phyloP scores from a whole-genome alignment of 2,113 vertebrate species.

The Meleagris gallopavo region DNA sequence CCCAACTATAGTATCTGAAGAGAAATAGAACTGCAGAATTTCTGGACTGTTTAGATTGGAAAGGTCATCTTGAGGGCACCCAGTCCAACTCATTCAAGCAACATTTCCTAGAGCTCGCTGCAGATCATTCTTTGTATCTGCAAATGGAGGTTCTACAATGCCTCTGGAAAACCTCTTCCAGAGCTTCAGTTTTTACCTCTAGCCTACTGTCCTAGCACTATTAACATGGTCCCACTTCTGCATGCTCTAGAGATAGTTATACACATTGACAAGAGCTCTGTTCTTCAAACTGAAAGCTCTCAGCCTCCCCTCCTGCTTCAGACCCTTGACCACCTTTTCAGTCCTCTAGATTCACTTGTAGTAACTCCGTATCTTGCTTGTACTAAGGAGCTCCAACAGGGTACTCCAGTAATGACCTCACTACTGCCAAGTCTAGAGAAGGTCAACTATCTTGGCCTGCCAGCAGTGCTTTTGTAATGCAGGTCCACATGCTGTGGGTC shows the following conservation, averaged over 20 bases:
- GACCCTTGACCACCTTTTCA: background rate
- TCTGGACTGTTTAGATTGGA: rapidly evolving
- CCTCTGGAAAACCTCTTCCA: rapidly evolving
- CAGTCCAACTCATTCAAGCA: background rate
- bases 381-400: background rate
- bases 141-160: background rate
- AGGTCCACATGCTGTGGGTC: background rate
- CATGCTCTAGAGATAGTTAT: background rate
- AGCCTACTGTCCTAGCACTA: background rate
- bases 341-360: background rate
- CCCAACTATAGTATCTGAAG: background rate
- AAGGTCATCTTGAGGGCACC: background rate
- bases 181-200: background rate
- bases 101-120: background rate
- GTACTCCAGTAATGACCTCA: background rate
- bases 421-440: background rate
- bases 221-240: background rate
- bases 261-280: background rate
- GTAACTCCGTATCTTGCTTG: background rate
- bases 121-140: background rate
- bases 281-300: background rate
- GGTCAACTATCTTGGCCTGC: background rate
- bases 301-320: background rate
- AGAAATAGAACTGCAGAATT: background rate
- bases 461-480: background rate